phyloP scores from a whole-genome alignment of 2,888 invertebrate genomes.

The Melitaea athalia region DNA sequence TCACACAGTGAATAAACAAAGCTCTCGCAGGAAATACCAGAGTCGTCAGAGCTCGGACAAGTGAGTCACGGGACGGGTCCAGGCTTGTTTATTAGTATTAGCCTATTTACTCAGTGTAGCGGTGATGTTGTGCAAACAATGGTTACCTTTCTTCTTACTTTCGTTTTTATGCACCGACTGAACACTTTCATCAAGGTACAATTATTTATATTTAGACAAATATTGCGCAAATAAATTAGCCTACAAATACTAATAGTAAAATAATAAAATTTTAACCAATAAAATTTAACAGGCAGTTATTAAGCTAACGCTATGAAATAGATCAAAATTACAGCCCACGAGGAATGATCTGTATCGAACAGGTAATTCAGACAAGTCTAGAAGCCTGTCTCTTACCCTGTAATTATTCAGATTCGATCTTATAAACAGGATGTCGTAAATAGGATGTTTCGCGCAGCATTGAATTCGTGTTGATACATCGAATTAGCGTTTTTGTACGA shows the following conservation, averaged over 20 bases:
- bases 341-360: constrained; percentile 32
- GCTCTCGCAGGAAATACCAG: constrained; percentile 55
- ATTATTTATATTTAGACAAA: not conserved
- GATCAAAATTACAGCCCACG: constrained; percentile 46
- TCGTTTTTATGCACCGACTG: constrained; percentile 37
- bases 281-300: not conserved
- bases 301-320: constrained; percentile 20
- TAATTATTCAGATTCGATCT: constrained; percentile 68
- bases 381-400: constrained; percentile 46
- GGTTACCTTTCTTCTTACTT: constrained; percentile 35
- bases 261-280: not conserved
- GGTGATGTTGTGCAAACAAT: constrained; percentile 38
- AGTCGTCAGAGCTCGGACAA: constrained; percentile 45
- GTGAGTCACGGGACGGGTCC: constrained; percentile 53
- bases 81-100: constrained; percentile 54
- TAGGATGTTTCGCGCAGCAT: constrained; percentile 49
- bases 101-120: constrained; percentile 47
- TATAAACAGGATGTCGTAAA: constrained; percentile 66
- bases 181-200: constrained; percentile 25
- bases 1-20: constrained; percentile 25
- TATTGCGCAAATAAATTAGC: not conserved
- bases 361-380: constrained; percentile 45
- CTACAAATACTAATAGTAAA: not conserved
- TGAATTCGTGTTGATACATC: constrained; percentile 42
- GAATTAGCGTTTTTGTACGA: constrained; percentile 43